These are phyloP conservation scores for Patella vulgata DNA, from an alignment of 1,140 invertebrate species.

Conservation along the genomic window DNA sequence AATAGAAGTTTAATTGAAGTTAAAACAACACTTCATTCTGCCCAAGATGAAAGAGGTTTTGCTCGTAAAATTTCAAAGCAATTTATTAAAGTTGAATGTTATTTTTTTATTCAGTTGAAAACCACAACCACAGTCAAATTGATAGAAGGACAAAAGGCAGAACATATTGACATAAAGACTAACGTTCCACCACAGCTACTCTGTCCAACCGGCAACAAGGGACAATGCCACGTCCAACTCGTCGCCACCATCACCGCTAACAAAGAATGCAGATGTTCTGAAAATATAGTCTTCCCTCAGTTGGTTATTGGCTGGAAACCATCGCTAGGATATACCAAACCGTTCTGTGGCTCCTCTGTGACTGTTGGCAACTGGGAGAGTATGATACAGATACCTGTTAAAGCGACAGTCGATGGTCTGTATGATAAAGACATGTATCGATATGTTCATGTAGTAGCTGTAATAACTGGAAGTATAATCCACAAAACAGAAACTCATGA, in stretches of 20 bases:
- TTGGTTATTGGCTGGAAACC: constrained; percentile 32
- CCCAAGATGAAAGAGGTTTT: too few relatives aligned
- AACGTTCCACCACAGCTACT: constrained; percentile 38
- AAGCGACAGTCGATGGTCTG: constrained; percentile 40
- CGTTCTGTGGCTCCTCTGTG: constrained; percentile 30
- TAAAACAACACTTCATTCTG: too few relatives aligned
- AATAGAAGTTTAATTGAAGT: too few relatives aligned
- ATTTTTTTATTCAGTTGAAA: too few relatives aligned
- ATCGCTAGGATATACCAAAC: constrained; percentile 1
- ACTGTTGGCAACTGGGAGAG: constrained; percentile 33
- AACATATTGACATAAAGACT: constrained; percentile 17
- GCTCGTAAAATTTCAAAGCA: too few relatives aligned
- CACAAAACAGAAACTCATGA: constrained; percentile 11
- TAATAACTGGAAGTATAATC: constrained; percentile 17
- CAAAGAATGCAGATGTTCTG: constrained; percentile 13
- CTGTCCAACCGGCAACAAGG: constrained; percentile 33
- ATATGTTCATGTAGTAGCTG: constrained; percentile 21
- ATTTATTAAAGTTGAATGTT: too few relatives aligned
- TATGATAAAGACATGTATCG: constrained; percentile 28
- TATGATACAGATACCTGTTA: constrained; percentile 34
- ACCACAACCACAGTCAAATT: constrained; percentile 9
- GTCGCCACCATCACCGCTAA: constrained; percentile 17
- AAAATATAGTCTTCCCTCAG: constrained; percentile 26
- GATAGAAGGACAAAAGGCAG: constrained; percentile 21
- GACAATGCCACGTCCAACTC: constrained; percentile 20